Conservation (phyloP, 1,140 invertebrate species). For the Paracyclopina nana region DNA sequence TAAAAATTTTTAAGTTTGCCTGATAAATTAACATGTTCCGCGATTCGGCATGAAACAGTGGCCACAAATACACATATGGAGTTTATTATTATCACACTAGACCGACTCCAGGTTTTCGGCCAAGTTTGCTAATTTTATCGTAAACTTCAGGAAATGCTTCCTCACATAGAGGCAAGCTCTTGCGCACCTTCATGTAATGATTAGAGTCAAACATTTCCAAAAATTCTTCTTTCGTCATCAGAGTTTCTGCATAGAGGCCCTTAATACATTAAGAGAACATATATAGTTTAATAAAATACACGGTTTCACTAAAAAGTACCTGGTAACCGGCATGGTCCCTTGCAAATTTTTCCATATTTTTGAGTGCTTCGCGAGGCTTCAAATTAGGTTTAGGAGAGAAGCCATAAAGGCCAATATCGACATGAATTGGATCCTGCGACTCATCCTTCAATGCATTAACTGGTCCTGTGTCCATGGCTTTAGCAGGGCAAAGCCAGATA, state of each 20-base stretch:
- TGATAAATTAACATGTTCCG: too few species aligned
- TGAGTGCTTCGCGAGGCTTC: not conserved
- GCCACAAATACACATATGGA: too few species aligned
- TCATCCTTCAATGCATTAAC: slow-evolving; percentile 31
- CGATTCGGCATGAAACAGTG: too few species aligned
- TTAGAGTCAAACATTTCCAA: not conserved
- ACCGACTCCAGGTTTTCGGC: too few species aligned
- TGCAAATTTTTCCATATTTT: not conserved
- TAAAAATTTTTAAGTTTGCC: too few species aligned
- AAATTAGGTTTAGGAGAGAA: not conserved
- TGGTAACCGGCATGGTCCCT: not conserved
- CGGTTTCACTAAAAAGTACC: too few species aligned
- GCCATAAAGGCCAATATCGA: slow-evolving; percentile 58
- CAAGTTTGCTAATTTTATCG: slow-evolving; percentile 11
- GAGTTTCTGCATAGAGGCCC: too few species aligned
- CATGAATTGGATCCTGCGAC: slow-evolving; percentile 44
- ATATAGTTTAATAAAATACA: too few species aligned
- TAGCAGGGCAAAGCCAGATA: slow-evolving; percentile 59
- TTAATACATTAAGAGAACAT: too few species aligned
- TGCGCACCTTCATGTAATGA: slow-evolving; percentile 8
- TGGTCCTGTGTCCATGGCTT: slow-evolving; percentile 42
- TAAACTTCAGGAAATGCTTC: slow-evolving; percentile 14
- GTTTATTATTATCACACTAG: too few species aligned
- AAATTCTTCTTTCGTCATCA: slow-evolving; percentile 11
- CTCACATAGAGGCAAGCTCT: slow-evolving; percentile 5